Base-by-base conservation (phyloP, 2,113 vertebrate genomes). In the Camelus bactrianus region DNA sequence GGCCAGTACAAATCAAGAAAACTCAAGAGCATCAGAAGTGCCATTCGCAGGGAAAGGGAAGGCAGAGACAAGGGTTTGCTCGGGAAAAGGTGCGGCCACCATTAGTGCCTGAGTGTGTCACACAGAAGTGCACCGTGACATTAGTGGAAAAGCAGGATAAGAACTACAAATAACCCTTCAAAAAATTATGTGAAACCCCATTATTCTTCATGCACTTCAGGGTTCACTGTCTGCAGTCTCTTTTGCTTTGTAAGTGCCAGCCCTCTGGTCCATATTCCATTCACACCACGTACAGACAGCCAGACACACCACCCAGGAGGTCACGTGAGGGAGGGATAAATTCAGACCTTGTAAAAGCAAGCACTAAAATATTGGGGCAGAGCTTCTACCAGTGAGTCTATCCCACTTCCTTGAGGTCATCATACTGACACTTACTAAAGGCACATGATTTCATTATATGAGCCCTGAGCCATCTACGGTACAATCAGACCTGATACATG, bases 141-240 rank as follows among this genome's bases (percentile, higher is more conserved):
- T 69, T 3, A 4, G 10, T 69, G 13, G 28, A 70, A 86, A 94
- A 89, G 42, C 52, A 84, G 32, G 38, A 42, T 72, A 22, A 56
- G 12, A 89, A 13, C 46, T 52, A 73, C 60, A 70, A 91, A 83
- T 14, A 35, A 77, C n/a, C 9, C 26, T 56, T 76, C 5, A 52
- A 81, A 93, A 77, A 85, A 6, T 65, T 75, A 48, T 65, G n/a
- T 91, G n/a, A 81, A 87, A 87, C 8, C 16, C 32, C 8, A 10
- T 30, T 46, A 35, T 56, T 64, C 30, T 65, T 48, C 70, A 28
- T 72, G 7, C 2, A 77, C 6, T 85, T 72, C 28, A 30, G 65
- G 28, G 79, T 30, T n/a, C 5, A 3, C 20, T 46, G 8, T 64
- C 26, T 38, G 3, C 14, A 20, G 14, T 32, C 30, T 54, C 52